Base-by-base conservation (phyloP, 2,113 vertebrate species). In the Larimichthys crocea region DNA sequence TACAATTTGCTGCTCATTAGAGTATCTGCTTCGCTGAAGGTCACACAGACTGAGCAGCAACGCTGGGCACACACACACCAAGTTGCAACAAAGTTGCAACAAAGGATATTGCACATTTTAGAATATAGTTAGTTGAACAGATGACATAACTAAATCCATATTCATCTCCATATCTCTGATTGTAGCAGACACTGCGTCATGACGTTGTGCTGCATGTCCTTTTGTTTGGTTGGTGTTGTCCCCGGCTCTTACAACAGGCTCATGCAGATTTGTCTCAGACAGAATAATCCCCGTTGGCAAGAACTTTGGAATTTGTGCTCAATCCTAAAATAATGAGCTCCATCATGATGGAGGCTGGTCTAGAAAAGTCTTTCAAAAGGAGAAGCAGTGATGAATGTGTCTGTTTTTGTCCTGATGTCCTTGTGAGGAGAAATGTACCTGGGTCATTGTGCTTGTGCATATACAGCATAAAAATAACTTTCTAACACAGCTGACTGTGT, bases 251-350 rank as follows among this genome's bases (percentile, higher is more conserved):
- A 15, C 20, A 40, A 53, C 29, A 42, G 44, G 14, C 6, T 9
- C 16, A 22, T 10, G 11, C 29, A 55, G 6, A 19, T 3, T 50
- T 2, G 0, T 19, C 5, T 24, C 5, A 10, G n/a, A 69, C 20
- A 5, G 26, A 56, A 55, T 68, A 83, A 82, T 87, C 73, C 67
- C 44, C 11, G 2, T 1, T 35, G 40, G n/a, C 10, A 49, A 79
- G 0, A 20, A 81, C 63, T 73, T 15, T 55, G 20, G 74, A 70
- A 84, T 66, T 29, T 52, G 24, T 0, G 2, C 22, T 17, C 89
- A 80, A 91, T 90, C 86, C 78, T 14, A 29, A 22, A 78, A 73
- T 84, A 77, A 85, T 83, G 62, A 2, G 22, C 1, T 75, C 3
- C 22, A n/a, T 46, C 5, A 10, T 2, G 2, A 16, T 42, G 5